phyloP scores from a whole-genome alignment of 2,113 vertebrate genomes.

The Archilochus colubris region DNA sequence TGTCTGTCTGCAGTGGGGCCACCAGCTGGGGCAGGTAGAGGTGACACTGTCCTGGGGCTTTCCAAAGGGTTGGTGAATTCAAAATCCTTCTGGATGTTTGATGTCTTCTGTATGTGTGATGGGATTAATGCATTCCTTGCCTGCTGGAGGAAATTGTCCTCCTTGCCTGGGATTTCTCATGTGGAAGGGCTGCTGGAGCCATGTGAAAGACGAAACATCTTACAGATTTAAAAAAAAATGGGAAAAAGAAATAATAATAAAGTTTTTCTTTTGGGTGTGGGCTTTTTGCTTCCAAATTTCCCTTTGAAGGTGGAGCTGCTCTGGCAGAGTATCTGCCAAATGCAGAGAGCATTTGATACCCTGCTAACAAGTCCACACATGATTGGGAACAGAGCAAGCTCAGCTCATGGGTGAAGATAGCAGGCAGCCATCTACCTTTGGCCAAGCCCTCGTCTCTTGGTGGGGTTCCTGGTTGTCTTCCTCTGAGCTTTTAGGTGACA shows the following conservation, averaged over 20 bases:
- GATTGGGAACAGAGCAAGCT: background rate
- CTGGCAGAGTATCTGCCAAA: background rate
- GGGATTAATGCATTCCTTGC: background rate
- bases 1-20: background rate
- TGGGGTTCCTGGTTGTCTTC: background rate
- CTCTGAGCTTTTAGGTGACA: background rate
- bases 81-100: background rate
- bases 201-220: conserved; percentile 37
- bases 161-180: conserved; percentile 47
- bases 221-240: conserved; percentile 11
- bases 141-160: conserved; percentile 22
- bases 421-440: background rate
- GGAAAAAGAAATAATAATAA: background rate
- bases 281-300: conserved; percentile 26
- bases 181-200: background rate
- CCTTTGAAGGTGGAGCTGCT: conserved; percentile 37
- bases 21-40: rapidly evolving
- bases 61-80: background rate
- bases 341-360: background rate
- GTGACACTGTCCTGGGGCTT: conserved; percentile 14
- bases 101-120: background rate
- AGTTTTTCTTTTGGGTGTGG: conserved; percentile 24
- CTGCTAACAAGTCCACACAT: background rate
- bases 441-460: background rate
- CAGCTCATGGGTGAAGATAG: background rate